Evolutionary conservation across 2,797 vertebrate genomes (phyloP), one percentile per base, ranked within the genome.

Genomic region (Sciurus vulgaris): DNA sequence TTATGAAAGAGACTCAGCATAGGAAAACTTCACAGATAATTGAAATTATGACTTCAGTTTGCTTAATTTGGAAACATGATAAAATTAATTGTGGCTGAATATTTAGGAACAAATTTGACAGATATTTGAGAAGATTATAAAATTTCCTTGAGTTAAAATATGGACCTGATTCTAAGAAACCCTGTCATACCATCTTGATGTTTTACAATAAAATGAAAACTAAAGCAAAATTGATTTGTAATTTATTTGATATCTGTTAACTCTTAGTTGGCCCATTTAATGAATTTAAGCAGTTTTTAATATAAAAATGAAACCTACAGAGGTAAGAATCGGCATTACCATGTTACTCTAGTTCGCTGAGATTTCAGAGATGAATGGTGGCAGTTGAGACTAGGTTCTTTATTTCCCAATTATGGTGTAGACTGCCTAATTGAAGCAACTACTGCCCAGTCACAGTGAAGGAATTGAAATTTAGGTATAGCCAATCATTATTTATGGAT

Each of bases 181-280:
- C 33, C 54, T 92, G 9, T 69, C 18, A 86, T 87, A 18, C 54
- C 54, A 54, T 41, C 41, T 91, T 22, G 35, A 11, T 69, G 18
- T 91, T 93, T 93, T 76, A 69, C 12, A 70, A 30, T 93, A 77
- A 86, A 92, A 49, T 56, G 44, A 89, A 94, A 94, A 59, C 30
- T 47, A 28, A 93, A 67, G 13, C 30, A 47, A 83, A 88, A 91
- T 67, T 51, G 14, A 51, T 51, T 51, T 70, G 2, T 82, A 33
- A 41, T 81, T 89, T 90, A 9, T 90, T 87, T 97, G 47, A 56
- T 86, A 12, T 54, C 38, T 81, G 0, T 86, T 65, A 84, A 47
- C 38, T 84, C 49, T 69, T 90, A 92, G 47, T 54, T 76, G 51
- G 7, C 35, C 47, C 67, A 30, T 24, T 74, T 74, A 74, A 51